Conservation (phyloP, 2,888 invertebrate species). For the Esperia sulphurella region DNA sequence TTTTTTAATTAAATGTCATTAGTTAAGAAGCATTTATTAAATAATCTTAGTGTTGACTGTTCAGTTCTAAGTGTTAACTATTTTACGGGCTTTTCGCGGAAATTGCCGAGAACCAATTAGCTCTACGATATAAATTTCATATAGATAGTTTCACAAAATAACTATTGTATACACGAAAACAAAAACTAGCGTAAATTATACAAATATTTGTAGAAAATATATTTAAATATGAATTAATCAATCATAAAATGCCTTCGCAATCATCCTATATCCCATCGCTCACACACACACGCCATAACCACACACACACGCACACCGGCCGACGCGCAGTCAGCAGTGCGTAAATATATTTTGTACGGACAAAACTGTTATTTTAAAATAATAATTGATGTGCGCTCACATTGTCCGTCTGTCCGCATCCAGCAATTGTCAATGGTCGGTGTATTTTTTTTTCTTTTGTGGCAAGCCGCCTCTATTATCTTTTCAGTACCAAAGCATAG, state of each 20-base stretch:
- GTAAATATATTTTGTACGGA: slow-evolving; percentile 75
- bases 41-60: too few relatives aligned
- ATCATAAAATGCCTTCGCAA: slow-evolving; percentile 46
- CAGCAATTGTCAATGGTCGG: slow-evolving; percentile 56
- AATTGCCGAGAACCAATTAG: too few relatives aligned
- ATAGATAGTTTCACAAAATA: too few relatives aligned
- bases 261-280: slow-evolving; percentile 50
- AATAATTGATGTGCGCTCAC: slow-evolving; percentile 69
- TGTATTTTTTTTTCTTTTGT: slow-evolving; percentile 55
- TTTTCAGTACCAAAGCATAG: slow-evolving; percentile 16
- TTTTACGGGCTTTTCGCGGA: too few relatives aligned
- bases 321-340: slow-evolving; percentile 47
- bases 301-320: slow-evolving; percentile 19
- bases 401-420: slow-evolving; percentile 42
- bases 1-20: too few relatives aligned
- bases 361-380: slow-evolving; percentile 79
- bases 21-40: too few relatives aligned
- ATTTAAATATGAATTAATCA: slow-evolving; percentile 52
- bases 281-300: slow-evolving; percentile 19
- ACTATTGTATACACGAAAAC: too few relatives aligned
- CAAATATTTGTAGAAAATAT: too few relatives aligned
- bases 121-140: too few relatives aligned
- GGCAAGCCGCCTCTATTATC: slow-evolving; percentile 40
- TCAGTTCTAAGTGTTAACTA: too few relatives aligned
- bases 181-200: too few relatives aligned